Conservation (phyloP, 2,113 vertebrate species). For the Psittacus erithacus region DNA sequence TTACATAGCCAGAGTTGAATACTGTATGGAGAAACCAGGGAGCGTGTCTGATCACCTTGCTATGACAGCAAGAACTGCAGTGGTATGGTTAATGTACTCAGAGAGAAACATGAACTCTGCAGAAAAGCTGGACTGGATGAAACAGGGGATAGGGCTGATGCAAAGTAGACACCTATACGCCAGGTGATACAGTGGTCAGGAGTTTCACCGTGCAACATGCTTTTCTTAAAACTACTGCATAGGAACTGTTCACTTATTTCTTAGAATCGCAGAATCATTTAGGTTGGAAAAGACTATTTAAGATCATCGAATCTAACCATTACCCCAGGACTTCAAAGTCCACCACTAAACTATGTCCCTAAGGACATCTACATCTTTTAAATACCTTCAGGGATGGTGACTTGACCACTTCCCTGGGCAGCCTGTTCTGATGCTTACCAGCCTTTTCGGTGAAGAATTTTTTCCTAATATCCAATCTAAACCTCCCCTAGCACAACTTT, state of each 20-base stretch:
- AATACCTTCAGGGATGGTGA: not conserved
- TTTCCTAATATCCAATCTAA: not conserved
- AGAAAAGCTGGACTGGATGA: conserved; percentile 26
- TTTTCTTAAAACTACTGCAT: not conserved
- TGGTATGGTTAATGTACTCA: not conserved
- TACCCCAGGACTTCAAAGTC: not conserved
- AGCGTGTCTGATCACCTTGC: conserved; percentile 6
- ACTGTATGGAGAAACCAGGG: not conserved
- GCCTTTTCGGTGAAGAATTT: not conserved
- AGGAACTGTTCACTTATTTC: not conserved
- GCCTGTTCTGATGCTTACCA: not conserved
- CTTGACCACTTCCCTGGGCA: not conserved
- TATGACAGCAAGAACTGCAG: not conserved
- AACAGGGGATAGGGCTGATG: not conserved
- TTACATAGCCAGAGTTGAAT: conserved; percentile 23
- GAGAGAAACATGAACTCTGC: not conserved
- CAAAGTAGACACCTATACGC: not conserved
- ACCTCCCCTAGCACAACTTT: not conserved
- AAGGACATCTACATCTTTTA: not conserved
- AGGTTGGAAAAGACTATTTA: not conserved
- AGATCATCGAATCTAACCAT: fast-evolving
- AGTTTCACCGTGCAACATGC: not conserved
- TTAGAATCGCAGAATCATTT: not conserved
- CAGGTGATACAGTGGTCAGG: not conserved
- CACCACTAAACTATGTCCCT: fast-evolving